Evolutionary conservation across 1,140 invertebrate genomes (phyloP).

Genomic region (Probaryconus sp.): DNA sequence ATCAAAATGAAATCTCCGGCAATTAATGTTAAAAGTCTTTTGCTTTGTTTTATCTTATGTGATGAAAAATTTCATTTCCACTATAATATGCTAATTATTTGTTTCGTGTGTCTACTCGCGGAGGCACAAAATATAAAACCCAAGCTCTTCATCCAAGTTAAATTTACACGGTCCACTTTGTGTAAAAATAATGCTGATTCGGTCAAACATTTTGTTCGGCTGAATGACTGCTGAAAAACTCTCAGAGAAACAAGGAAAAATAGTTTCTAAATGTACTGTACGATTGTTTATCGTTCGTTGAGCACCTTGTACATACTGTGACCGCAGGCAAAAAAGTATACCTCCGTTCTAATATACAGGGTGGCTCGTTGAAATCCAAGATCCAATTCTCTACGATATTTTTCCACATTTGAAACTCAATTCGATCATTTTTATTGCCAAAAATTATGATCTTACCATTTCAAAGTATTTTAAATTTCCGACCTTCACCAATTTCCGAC

Average conservation of each 20-base stretch:
- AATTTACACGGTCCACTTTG: slow-evolving; percentile 28
- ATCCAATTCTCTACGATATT: slow-evolving; percentile 46
- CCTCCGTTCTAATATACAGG: slow-evolving; percentile 55
- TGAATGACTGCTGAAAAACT: slow-evolving; percentile 37
- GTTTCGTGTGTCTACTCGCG: too few species aligned
- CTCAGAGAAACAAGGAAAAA: slow-evolving; percentile 40
- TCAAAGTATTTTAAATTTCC: too few species aligned
- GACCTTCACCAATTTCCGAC: too few species aligned
- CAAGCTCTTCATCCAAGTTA: slow-evolving; percentile 35
- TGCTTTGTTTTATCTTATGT: too few species aligned
- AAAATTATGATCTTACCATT: too few species aligned
- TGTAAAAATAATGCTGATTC: slow-evolving; percentile 45
- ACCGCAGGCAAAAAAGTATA: slow-evolving; percentile 42
- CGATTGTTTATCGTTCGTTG: slow-evolving; percentile 58
- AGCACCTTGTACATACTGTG: slow-evolving; percentile 51
- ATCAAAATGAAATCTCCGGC: too few species aligned
- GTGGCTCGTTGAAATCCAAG: too few species aligned
- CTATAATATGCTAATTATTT: too few species aligned
- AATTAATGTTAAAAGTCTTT: too few species aligned
- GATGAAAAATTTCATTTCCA: too few species aligned
- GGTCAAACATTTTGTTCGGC: slow-evolving; percentile 23
- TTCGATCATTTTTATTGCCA: too few species aligned
- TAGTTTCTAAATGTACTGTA: slow-evolving; percentile 53
- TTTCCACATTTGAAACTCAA: slow-evolving; percentile 35
- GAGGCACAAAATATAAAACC: slow-evolving; percentile 24